These are phyloP conservation scores for Falco columbarius DNA, from an alignment of 2,797 vertebrate genomes.

Conservation along the genomic window DNA sequence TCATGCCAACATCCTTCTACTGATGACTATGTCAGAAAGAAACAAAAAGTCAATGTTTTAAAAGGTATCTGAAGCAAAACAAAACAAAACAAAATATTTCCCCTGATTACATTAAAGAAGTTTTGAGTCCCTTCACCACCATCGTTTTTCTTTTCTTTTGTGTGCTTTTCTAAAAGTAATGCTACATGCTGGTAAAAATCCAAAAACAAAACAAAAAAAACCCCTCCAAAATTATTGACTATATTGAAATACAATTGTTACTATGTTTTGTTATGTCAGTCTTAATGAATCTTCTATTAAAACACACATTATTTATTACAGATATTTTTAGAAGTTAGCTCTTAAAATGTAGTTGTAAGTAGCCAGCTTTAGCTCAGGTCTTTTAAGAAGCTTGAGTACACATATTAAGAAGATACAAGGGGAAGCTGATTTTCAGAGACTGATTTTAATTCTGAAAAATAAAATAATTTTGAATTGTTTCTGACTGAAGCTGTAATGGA, in stretches of 20 bases:
- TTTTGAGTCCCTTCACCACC: accelerated
- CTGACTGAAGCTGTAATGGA: background rate
- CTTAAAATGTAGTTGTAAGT: background rate
- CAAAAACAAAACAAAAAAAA: no score
- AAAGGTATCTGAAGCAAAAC: background rate
- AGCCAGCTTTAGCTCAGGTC: background rate
- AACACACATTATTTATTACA: background rate
- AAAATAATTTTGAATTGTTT: background rate
- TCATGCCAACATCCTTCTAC: background rate
- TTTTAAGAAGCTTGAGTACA: background rate
- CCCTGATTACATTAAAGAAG: background rate
- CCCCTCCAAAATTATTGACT: background rate
- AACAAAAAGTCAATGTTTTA: background rate
- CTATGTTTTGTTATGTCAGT: background rate
- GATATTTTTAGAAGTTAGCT: background rate
- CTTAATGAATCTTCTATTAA: background rate
- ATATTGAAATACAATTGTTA: background rate
- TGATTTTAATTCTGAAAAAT: background rate
- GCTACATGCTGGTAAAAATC: background rate
- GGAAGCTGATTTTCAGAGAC: background rate
- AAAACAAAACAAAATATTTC: background rate
- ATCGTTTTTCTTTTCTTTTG: background rate
- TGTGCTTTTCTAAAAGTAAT: background rate
- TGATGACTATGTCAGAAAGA: background rate
- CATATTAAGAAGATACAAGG: background rate